phyloP scores from a whole-genome alignment of 1,140 invertebrate genomes.

The Bombus balteatus region DNA sequence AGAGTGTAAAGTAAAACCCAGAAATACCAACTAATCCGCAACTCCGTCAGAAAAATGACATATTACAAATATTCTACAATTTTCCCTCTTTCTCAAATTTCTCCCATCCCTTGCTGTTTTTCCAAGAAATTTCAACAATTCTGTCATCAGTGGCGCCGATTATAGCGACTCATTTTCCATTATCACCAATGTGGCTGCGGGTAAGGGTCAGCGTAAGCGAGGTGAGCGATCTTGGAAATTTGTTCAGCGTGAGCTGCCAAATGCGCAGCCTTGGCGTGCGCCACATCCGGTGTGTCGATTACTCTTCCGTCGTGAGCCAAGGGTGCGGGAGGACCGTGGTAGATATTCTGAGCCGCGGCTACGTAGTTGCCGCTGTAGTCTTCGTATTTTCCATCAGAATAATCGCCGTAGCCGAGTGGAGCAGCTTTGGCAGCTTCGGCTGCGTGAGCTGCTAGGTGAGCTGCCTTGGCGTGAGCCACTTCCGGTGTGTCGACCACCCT shows the following conservation, averaged over 20 bases:
- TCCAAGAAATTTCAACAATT: background rate
- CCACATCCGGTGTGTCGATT: conserved; percentile 77
- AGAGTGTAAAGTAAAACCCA: background rate
- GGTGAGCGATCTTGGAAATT: conserved; percentile 71
- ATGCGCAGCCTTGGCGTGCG: conserved; percentile 84
- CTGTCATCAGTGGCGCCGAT: no score
- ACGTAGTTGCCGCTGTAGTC: conserved; percentile 3
- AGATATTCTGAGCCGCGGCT: conserved; percentile 49
- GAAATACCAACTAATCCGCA: background rate
- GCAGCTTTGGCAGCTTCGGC: conserved; percentile 69
- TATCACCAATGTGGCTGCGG: conserved; percentile 34
- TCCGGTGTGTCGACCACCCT: conserved; percentile 84
- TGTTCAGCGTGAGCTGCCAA: conserved; percentile 83
- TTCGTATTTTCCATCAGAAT: conserved; percentile 36
- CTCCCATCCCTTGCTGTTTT: no score
- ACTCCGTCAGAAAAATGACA: background rate
- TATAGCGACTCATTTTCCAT: no score
- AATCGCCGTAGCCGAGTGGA: conserved; percentile 66
- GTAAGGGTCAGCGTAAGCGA: conserved; percentile 37
- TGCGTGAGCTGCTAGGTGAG: conserved; percentile 84
- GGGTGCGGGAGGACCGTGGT: conserved; percentile 75
- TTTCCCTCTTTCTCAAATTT: background rate
- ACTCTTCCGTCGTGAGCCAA: conserved; percentile 70
- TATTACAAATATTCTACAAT: background rate
- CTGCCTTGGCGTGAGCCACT: conserved; percentile 84